phyloP scores from a whole-genome alignment of 2,113 vertebrate genomes.

The Caloenas nicobarica region DNA sequence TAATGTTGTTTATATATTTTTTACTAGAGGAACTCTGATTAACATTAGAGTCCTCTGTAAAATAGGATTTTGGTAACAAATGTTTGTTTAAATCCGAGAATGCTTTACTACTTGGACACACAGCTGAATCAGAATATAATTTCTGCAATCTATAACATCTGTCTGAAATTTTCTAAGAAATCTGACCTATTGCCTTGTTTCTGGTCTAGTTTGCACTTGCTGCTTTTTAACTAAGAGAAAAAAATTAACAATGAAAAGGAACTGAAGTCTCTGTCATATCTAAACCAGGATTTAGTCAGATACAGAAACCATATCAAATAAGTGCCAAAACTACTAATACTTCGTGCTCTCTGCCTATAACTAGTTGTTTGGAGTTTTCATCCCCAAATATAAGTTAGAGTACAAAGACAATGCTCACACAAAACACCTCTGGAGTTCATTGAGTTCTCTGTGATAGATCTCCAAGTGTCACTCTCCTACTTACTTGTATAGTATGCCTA shows the following conservation, averaged over 20 bases:
- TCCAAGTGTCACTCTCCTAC: background rate
- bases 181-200: background rate
- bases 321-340: background rate
- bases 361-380: background rate
- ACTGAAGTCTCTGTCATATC: background rate
- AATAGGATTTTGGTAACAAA: background rate
- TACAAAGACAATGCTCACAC: fast-evolving
- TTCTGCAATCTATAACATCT: background rate
- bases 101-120: background rate
- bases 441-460: background rate
- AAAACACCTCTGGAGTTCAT: background rate
- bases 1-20: background rate
- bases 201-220: background rate
- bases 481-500: background rate
- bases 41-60: background rate
- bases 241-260: background rate
- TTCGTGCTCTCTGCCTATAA: background rate
- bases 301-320: background rate
- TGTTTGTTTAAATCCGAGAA: background rate
- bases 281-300: background rate
- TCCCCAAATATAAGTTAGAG: background rate
- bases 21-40: background rate
- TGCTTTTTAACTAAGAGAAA: background rate
- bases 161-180: background rate
- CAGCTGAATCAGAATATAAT: background rate